Base-by-base conservation (phyloP, 1,140 invertebrate genomes). In the Brachionus manjavacas region DNA sequence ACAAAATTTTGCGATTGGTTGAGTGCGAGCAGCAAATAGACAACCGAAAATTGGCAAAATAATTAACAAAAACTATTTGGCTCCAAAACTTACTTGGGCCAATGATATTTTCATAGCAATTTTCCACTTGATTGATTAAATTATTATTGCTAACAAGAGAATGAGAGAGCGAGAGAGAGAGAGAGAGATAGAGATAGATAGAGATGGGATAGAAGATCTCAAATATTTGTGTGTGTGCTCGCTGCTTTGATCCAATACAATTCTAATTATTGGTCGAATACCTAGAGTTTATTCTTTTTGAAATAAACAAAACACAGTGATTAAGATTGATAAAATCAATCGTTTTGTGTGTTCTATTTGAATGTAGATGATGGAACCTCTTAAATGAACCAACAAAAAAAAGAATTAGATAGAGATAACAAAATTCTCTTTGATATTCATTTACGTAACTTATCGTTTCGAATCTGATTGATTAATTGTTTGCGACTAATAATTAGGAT, bases 71-170 rank as follows among this genome's bases (percentile, higher is more conserved):
- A 16, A 41, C 43, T 16, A 72, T 41, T 41, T 39, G 41, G 28
- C 31, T 28, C 3, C 6, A 68, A 28, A 72, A 31, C 4, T 35
- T 35, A 6, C n/a, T 14, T 20, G 31, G 20, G 39, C 31, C 31
- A 41, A 72, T 41, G 16, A 72, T 41, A 72, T 41, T 41, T 41
- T 72, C 41, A 72, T n/a, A 72, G 16, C 31, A 49, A 49, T 76
- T 76, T 76, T 76, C 72, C 52, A 76, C 72, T 25, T 76, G 72
- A 76, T 76, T 76, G 72, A 76, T 76, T 76, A 76, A 52, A 76
- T 76, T 43, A 46, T 76, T 72, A 16, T 72, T 43, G 11, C 2
- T n/a, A n/a, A 28, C 8, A 14, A 68, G 31, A 60, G 1, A 60
- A 8, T 23, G 52, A 55, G 1, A 52, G 49, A 52, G n/a, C 8